A percentile compares a stretch with the other conserved stretches of the same genome.
Conservation (phyloP, 1,140 invertebrate species). For the Bombus vancouverensis region DNA sequence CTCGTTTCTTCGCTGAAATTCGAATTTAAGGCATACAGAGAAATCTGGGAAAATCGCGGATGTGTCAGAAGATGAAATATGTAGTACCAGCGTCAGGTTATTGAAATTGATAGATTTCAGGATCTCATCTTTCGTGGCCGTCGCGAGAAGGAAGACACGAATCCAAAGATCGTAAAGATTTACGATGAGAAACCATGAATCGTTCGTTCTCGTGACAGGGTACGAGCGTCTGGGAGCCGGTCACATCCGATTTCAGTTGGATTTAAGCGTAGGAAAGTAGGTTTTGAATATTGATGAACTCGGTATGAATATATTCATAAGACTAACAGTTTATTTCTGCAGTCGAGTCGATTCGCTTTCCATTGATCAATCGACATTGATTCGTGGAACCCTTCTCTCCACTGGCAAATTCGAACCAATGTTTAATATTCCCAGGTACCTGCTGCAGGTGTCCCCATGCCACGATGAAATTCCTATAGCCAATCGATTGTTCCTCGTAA, state of each 20-base stretch:
- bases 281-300: constrained; percentile 69
- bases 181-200: constrained; percentile 49
- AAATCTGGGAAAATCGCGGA: neutral
- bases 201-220: constrained; percentile 29
- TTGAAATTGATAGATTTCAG: neutral
- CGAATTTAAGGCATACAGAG: neutral
- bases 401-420: constrained; percentile 16
- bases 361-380: constrained; percentile 55
- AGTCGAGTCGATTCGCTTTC: constrained; percentile 57
- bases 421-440: constrained; percentile 28
- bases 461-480: neutral
- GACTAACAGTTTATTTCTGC: constrained; percentile 69
- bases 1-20: neutral
- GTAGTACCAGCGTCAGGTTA: too few relatives aligned
- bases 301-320: constrained; percentile 69
- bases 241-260: constrained; percentile 59
- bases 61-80: neutral
- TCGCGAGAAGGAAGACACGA: constrained; percentile 8
- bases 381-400: constrained; percentile 16
- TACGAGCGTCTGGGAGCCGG: neutral
- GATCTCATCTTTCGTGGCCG: neutral
- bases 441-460: neutral
- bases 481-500: neutral
- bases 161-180: constrained; percentile 36
- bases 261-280: constrained; percentile 67